Percentiles rank a stretch among this genome's conserved stretches.
Conservation (phyloP, 2,113 vertebrate species). For the Caloenas nicobarica region DNA sequence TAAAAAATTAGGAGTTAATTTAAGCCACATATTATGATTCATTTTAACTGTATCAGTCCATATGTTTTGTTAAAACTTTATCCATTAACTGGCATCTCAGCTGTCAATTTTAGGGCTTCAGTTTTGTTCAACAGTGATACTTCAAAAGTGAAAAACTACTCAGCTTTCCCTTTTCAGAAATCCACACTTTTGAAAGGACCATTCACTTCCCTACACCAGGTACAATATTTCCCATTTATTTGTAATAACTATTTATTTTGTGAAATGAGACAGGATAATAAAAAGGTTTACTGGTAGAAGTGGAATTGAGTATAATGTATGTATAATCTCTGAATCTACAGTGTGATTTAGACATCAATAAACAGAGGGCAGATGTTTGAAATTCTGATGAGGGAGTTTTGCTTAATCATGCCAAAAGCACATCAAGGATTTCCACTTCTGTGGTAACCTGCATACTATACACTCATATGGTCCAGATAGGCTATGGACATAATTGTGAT, state of each 20-base stretch:
- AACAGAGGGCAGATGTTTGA: constrained; percentile 26
- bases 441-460: constrained; percentile 14
- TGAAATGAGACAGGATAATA: neutral
- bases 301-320: neutral
- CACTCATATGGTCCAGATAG: constrained; percentile 14
- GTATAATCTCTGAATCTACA: neutral
- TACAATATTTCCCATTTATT: neutral
- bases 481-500: neutral
- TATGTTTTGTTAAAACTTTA: neutral
- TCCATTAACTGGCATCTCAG: neutral
- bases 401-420: constrained; percentile 35
- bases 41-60: neutral
- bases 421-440: neutral
- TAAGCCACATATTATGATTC: neutral
- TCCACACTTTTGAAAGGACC: neutral
- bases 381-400: constrained; percentile 58
- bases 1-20: neutral
- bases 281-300: neutral
- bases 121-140: neutral
- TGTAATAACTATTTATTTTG: neutral
- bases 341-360: neutral
- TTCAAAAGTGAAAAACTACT: neutral
- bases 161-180: neutral
- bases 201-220: neutral
- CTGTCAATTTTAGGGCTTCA: neutral